Base-by-base conservation (phyloP, 2,797 vertebrate species). In the Chelmon rostratus region DNA sequence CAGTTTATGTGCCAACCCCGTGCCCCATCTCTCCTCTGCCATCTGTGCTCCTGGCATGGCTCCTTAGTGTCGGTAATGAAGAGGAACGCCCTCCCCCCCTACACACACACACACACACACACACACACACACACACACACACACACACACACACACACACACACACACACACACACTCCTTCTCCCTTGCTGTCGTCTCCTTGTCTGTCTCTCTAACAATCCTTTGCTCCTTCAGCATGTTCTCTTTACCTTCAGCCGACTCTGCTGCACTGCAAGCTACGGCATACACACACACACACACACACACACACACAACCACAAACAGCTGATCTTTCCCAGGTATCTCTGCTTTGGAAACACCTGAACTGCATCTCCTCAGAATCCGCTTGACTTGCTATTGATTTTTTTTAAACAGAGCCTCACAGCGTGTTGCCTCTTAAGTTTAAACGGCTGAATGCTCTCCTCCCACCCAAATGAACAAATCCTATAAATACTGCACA, bases 31-130 rank as follows among this genome's bases (percentile, higher is more conserved):
- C 83, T 87, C 73, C 67, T 82, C 68, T 67, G 74, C 91, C 93
- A 93, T 94, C 93, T 94, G 93, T 79, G 84, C 88, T 86, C 47
- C 78, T 94, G 93, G 91, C 93, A 91, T 61, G 85, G 73, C 52
- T 89, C 82, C 90, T 82, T 74, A 67, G 81, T 78, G 78, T 58
- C 23, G 68, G 67, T 85, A 87, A 90, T 92, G 83, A 88, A 92
- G 86, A 88, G 84, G 84, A 91, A 84, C 81, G 31, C 68, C 58
- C 50, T 47, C 53, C 28, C 25, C 42, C 0, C 54, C 57, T 50
- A 35, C 23, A 9, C n/a, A 11, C 61, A 35, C 68, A 5, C 25
- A 47, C 28, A 33, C 68, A 21, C 42, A 42, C 53, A 31, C 19
- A 16, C 21, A 21, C 54, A 23, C 56, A 40, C 40, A 15, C 21